Conservation (phyloP, 1,140 invertebrate species). For the Heliconius hermathena region DNA sequence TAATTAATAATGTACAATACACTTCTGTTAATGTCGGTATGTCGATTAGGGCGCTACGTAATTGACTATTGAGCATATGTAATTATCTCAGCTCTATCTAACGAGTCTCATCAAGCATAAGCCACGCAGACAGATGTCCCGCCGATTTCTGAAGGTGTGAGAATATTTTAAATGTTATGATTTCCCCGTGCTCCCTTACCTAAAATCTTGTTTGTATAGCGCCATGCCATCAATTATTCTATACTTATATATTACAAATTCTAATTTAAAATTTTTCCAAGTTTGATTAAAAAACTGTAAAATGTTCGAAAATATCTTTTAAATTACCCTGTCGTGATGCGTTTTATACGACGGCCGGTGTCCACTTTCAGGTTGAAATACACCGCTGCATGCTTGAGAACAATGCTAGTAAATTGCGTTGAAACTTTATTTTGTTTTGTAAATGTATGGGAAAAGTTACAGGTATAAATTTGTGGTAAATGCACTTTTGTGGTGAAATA, state of each 20-base stretch:
- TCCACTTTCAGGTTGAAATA: constrained; percentile 36
- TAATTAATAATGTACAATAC: constrained; percentile 19
- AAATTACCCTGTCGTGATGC: constrained; percentile 31
- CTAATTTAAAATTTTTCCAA: not conserved
- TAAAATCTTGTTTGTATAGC: too few relatives aligned
- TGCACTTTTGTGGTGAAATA: not conserved
- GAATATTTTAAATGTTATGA: too few relatives aligned
- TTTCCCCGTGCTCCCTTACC: too few relatives aligned
- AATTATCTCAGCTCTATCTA: constrained; percentile 18
- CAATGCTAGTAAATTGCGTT: constrained; percentile 31
- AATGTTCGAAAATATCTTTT: constrained; percentile 27
- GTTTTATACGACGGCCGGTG: constrained; percentile 38
- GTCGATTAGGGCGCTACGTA: constrained; percentile 17
- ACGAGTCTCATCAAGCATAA: constrained; percentile 8
- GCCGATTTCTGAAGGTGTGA: too few relatives aligned
- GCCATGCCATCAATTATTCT: too few relatives aligned
- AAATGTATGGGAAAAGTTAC: constrained; percentile 13
- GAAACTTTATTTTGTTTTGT: constrained; percentile 19
- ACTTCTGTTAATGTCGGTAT: constrained; percentile 26
- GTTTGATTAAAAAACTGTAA: not conserved
- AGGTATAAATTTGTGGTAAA: constrained; percentile 9
- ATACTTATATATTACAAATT: not conserved
- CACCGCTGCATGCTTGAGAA: constrained; percentile 37
- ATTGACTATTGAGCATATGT: constrained; percentile 13
- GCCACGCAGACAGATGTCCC: not conserved